Base-by-base conservation (phyloP, 2,888 invertebrate species). In the Harmothoe impar region DNA sequence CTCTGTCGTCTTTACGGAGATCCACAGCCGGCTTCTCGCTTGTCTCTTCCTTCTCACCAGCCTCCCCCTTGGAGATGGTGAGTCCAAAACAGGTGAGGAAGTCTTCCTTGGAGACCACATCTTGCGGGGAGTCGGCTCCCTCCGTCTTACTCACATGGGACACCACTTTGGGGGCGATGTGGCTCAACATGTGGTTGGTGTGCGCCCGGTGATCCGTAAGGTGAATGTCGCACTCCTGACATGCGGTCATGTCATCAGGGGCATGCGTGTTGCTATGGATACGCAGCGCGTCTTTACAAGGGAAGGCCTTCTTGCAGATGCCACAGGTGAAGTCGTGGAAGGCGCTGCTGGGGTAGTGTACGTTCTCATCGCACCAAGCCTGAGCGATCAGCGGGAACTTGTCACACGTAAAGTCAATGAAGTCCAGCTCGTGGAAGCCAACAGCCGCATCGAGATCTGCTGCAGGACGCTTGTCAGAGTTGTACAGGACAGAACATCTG, bases 311-410 rank as follows among this genome's bases (percentile, higher is more conserved):
- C 33, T 93, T 92, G 91, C 96, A 96, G 85, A 94, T 92, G 52
- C 92, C 92, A 92, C 96, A 96, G 68, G 94, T 93, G 92, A 95
- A 96, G 81, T 94, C 92, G 84, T 95, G 95, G 92, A 94, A 95
- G 81, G 92, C 93, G 92, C 93, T 93, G 91, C 94, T 95, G 5
- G 95, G 93, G 90, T 93, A 92, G 56, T 95, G 93, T 3, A 93
- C 91, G 91, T 97, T 97, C 92, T 97, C 97, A 94, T 98, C 98
- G 95, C 97, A 97, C 92, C 97, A 97, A 33, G 97, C 97, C 92
- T 97, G 97, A 0, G 98, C 97, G 92, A 98, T 97, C 90, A 97
- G 97, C 0, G 98, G 97, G 94, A 98, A 98, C 95, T 98, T 98
- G 93, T 97, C 97, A 91, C 97, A 97, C 0, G 98, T 97, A 94